Evolutionary conservation across 30 jellyfish, hydroid and myxozoan species (phyloP), one percentile per base, ranked within the genome.

Genomic region (Sanderia malayensis): DNA sequence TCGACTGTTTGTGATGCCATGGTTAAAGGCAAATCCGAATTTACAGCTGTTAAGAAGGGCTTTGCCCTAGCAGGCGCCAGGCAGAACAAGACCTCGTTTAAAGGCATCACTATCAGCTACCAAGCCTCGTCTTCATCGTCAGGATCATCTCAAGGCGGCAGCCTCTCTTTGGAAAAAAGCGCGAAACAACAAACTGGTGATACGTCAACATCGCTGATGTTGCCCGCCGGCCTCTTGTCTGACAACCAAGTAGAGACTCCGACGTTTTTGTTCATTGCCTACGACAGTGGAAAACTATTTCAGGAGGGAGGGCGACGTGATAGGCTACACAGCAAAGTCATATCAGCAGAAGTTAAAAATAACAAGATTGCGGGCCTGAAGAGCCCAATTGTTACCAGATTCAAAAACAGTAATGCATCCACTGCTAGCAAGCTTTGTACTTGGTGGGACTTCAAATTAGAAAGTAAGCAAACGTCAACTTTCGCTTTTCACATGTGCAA

Each of bases 371-470:
- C 79, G 17, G 87, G 80, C 47, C 46, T 76, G 46, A 30, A 18
- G 52, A 67, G 53, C n/a, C 87, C 87, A 17, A 67, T 76, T 18
- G 80, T 76, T 13, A 76, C 87, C 26, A 28, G 59, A 23, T 76
- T 61, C 79, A 76, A 64, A 37, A 46, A 44, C 6, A 61, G 20
- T 0, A 76, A 76, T 53, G 45, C 21, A 23, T 20, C 87, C 7
- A 11, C 44, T 32, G 19, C 10, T 44, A 73, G 25, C 18, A 34
- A 32, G 46, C 45, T 76, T 21, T 76, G 87, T 32, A 80, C 65
- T 6, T 76, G 87, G 87, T 76, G 87, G 87, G 87, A 76, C 44
- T 76, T 76, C 20, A 22, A 22, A 32, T 62, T 52, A 6, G n/a
- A 27, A 27, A 74, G 84, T 73, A 31, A 73, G n/a, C n/a, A n/a